These are phyloP conservation scores for Tipula lateralis DNA, from an alignment of 2,888 invertebrate species.

Conservation along the genomic window DNA sequence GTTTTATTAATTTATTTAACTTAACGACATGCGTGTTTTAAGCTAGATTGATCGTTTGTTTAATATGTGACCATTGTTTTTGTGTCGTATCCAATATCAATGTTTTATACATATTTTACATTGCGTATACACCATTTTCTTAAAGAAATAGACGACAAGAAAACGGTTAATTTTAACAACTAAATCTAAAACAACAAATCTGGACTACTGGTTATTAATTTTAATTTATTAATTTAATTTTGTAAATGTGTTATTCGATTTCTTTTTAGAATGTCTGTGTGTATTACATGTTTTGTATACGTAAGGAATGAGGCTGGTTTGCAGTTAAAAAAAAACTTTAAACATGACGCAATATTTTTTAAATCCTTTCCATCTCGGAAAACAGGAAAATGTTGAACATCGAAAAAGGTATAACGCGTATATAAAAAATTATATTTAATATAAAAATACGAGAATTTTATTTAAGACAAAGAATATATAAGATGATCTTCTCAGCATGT, in stretches of 20 bases:
- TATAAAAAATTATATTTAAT: background rate
- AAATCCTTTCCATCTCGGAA: background rate
- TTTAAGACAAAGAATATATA: slow-evolving; percentile 19
- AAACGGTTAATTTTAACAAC: background rate
- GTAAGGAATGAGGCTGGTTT: background rate
- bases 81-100: background rate
- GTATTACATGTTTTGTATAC: background rate
- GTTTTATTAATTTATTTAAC: background rate
- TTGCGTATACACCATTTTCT: background rate
- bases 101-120: background rate
- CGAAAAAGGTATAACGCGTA: background rate
- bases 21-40: background rate
- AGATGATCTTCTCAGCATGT: background rate
- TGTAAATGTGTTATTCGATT: background rate
- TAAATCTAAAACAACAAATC: background rate
- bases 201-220: background rate
- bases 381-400: background rate
- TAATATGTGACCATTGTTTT: background rate
- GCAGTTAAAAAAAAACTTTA: background rate
- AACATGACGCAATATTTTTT: background rate
- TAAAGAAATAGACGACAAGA: background rate
- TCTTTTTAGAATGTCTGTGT: background rate
- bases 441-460: background rate
- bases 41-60: background rate
- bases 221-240: background rate